Conservation (phyloP, 1,140 invertebrate species). For the Brachionus paranguensis region DNA sequence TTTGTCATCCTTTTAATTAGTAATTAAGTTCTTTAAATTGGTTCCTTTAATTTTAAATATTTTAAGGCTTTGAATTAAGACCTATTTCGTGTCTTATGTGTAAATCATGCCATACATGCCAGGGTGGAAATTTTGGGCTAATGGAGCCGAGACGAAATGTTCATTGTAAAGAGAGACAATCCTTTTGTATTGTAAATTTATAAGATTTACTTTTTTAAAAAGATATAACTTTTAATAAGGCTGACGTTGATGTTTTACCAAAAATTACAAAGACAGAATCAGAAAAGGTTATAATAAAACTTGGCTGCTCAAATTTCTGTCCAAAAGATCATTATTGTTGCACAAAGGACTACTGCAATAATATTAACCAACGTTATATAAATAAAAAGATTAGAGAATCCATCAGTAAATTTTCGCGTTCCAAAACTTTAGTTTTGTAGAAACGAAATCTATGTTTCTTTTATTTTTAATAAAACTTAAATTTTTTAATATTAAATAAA, state of each 20-base stretch:
- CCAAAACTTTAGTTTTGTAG: not conserved
- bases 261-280: not conserved
- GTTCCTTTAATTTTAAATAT: not conserved
- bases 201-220: not conserved
- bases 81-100: not conserved
- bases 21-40: not conserved
- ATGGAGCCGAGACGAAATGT: not conserved
- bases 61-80: not conserved
- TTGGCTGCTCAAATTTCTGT: not conserved
- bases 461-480: no score
- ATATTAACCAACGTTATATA: not conserved
- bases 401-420: not conserved
- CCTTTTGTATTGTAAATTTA: not conserved
- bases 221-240: not conserved
- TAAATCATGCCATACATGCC: not conserved
- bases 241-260: not conserved
- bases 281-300: not conserved
- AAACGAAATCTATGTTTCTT: not conserved
- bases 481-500: no score
- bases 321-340: not conserved
- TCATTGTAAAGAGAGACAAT: not conserved
- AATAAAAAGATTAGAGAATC: not conserved
- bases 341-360: not conserved
- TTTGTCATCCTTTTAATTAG: not conserved
- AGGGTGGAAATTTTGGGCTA: not conserved